Conservation (phyloP, 2,113 vertebrate species). For the Bufo gargarizans region DNA sequence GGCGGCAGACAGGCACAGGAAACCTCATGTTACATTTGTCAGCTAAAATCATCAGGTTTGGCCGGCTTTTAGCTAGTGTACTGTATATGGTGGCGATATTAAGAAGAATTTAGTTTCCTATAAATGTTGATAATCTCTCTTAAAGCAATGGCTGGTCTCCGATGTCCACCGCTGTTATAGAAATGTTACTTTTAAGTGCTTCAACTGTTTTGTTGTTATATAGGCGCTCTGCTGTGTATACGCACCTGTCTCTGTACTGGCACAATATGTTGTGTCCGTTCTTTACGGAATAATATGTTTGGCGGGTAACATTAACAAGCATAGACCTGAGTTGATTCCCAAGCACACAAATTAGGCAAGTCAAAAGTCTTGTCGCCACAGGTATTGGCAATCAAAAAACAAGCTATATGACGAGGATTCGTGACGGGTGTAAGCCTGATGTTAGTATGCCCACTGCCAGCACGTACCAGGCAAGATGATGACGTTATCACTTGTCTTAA, state of each 20-base stretch:
- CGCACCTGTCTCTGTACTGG: background rate
- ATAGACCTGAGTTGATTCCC: conserved; percentile 3
- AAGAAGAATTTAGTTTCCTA: too few relatives aligned
- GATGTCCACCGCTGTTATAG: background rate
- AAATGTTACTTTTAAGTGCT: background rate
- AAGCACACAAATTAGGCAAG: background rate
- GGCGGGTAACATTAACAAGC: conserved; percentile 18
- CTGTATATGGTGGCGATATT: too few relatives aligned
- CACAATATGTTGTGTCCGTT: conserved; percentile 1
- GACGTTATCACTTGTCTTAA: too few relatives aligned
- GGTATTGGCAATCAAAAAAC: background rate
- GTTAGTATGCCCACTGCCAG: background rate
- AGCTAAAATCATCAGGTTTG: too few relatives aligned
- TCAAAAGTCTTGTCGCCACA: conserved; percentile 7
- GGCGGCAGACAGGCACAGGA: too few relatives aligned
- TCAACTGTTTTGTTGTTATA: background rate
- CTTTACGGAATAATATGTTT: background rate
- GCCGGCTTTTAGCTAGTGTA: too few relatives aligned
- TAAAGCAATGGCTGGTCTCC: background rate
- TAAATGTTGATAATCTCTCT: background rate
- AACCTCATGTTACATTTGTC: too few relatives aligned
- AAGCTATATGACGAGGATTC: background rate
- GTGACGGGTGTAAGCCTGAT: background rate
- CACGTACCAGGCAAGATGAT: background rate
- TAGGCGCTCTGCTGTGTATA: background rate